phyloP scores from a whole-genome alignment of 1,140 invertebrate genomes.

The Agrilus planipennis region DNA sequence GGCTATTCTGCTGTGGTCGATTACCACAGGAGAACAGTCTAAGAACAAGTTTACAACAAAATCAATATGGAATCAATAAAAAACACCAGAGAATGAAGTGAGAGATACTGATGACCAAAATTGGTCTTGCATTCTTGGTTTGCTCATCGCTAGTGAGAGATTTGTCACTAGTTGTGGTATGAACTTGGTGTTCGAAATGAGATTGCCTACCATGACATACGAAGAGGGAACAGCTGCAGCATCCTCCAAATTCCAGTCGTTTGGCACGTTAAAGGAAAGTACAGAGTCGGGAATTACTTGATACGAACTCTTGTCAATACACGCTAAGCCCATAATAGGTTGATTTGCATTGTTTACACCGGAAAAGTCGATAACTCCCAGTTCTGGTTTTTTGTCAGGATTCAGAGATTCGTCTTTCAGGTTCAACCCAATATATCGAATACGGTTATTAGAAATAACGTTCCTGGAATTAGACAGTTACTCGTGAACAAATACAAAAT shows the following conservation, averaged over 20 bases:
- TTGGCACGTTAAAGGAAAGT: slow-evolving; percentile 44
- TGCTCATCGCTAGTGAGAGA: too few relatives aligned
- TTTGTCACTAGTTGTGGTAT: too few relatives aligned
- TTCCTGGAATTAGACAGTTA: slow-evolving; percentile 8
- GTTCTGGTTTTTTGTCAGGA: slow-evolving; percentile 17
- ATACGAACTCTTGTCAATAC: slow-evolving; percentile 21
- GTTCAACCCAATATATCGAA: slow-evolving; percentile 27
- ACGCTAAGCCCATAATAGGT: slow-evolving; percentile 25
- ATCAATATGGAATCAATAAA: too few relatives aligned
- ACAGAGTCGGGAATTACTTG: slow-evolving; percentile 24
- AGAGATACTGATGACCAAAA: too few relatives aligned
- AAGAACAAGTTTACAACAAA: too few relatives aligned
- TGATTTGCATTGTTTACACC: slow-evolving; percentile 16
- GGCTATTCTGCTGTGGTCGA: too few relatives aligned
- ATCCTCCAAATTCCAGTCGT: slow-evolving; percentile 44
- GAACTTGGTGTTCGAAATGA: too few relatives aligned
- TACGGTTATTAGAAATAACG: slow-evolving; percentile 14
- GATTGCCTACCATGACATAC: slow-evolving; percentile 43
- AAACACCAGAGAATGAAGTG: too few relatives aligned
- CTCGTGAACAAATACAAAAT: not conserved
- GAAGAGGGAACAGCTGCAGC: slow-evolving; percentile 50
- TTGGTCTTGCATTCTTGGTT: too few relatives aligned
- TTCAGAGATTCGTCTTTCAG: slow-evolving; percentile 23
- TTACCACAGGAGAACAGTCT: too few relatives aligned
- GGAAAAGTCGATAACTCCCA: slow-evolving; percentile 30